Conservation (phyloP, 37 sponge, comb jelly and placozoan species). For the Chondrosia reniformis region DNA sequence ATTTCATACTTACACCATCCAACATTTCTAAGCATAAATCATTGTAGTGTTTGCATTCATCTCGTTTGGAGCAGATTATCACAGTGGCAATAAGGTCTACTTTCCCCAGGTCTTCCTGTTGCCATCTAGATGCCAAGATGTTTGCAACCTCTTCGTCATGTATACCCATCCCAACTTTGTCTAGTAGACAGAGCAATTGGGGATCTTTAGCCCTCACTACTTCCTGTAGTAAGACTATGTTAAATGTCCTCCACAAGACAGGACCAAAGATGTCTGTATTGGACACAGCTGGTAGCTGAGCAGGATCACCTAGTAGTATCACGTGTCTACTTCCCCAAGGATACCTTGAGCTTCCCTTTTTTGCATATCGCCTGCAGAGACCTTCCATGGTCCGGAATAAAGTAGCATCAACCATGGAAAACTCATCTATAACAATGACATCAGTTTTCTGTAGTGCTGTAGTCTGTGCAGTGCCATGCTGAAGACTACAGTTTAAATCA, state of each 20-base stretch:
- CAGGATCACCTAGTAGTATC: too few relatives aligned
- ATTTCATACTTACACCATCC: neutral
- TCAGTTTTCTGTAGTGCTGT: conserved; percentile 5
- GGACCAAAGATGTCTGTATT: conserved; percentile 1
- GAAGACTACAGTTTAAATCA: neutral
- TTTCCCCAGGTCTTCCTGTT: too few relatives aligned
- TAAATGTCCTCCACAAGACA: neutral
- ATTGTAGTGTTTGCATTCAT: too few relatives aligned
- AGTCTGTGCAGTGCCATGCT: conserved; percentile 16
- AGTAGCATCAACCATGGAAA: conserved; percentile 14
- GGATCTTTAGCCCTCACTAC: too few relatives aligned
- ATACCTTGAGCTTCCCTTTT: conserved; percentile 6
- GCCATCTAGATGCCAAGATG: neutral
- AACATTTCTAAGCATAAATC: too few relatives aligned
- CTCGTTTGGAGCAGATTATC: conserved; percentile 14
- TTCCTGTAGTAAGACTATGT: neutral
- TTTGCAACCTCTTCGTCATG: neutral
- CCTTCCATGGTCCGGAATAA: conserved; percentile 6
- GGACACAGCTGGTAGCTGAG: conserved; percentile 8
- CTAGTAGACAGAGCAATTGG: too few relatives aligned
- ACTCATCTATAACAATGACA: conserved; percentile 18
- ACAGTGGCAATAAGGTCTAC: conserved; percentile 14
- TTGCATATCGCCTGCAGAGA: neutral
- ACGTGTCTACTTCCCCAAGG: too few relatives aligned
- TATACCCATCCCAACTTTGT: neutral